Evolutionary conservation across 2,113 vertebrate genomes (phyloP).

Genomic region (Piaya cayana): DNA sequence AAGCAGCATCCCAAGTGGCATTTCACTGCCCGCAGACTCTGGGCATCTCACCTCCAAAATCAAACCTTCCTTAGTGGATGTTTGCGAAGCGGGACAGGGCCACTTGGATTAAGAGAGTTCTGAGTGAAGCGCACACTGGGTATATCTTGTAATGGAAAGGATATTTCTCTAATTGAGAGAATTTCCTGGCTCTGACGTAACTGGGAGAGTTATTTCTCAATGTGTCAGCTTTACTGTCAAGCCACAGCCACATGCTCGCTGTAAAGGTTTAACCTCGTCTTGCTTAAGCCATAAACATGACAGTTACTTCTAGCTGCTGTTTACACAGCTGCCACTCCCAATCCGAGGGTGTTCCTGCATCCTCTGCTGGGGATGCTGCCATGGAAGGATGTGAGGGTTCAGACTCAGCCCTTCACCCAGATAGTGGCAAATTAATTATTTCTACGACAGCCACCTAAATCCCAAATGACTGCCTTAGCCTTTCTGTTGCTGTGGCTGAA

Average conservation of each 20-base stretch:
- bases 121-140: not conserved
- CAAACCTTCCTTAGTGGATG: not conserved
- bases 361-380: not conserved
- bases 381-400: not conserved
- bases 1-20: not conserved
- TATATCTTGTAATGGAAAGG: not conserved
- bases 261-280: not conserved
- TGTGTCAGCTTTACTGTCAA: conserved; percentile 32
- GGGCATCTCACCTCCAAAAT: not conserved
- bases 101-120: not conserved
- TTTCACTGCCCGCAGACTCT: not conserved
- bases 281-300: not conserved
- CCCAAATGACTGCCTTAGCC: not conserved
- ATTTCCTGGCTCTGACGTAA: conserved; percentile 29
- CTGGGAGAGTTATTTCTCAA: not conserved
- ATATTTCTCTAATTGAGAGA: not conserved
- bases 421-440: not conserved
- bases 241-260: not conserved
- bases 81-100: fast-evolving
- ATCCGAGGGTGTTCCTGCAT: not conserved
- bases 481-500: not conserved
- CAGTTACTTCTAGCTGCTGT: not conserved
- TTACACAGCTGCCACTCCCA: not conserved
- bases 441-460: not conserved
- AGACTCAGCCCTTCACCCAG: fast-evolving